Evolutionary conservation across 2,888 invertebrate genomes (phyloP), one percentile per base, ranked within the genome.

Genomic region (Vanessa cardui): DNA sequence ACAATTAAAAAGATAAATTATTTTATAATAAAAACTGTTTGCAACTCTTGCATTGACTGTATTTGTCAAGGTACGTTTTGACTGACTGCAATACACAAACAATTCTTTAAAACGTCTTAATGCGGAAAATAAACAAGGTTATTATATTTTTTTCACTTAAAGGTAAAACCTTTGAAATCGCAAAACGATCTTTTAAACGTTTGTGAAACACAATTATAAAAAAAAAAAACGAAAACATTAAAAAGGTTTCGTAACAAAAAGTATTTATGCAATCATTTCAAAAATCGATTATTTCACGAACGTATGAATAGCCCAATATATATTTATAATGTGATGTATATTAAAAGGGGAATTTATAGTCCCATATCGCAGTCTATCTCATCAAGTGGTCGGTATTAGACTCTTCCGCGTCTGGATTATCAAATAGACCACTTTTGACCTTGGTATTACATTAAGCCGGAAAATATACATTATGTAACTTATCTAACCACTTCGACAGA

Each of bases 331-430:
- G 52, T 59, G 62, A 64, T 47, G 71, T 47, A 64, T 61, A 58
- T 69, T 71, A 66, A 61, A 18, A 54, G 31, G 49, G 64, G 69
- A 68, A 68, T 71, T 68, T 67, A 69, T 59, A 60, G 60, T 64
- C 45, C 58, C 58, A 62, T 71, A 65, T 64, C 64, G 54, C 68
- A 64, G 59, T 64, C 71, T 64, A 71, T 67, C 62, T 73, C 70
- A 73, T 69, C 71, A 68, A 73, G 71, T 73, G 73, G 72, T 59
- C 47, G 68, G 64, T 73, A 73, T 72, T 73, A 72, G 66, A 62
- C 59, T 72, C 71, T 72, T 73, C 73, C 73, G 73, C 68, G 68
- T 66, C 60, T 50, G 56, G 66, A 62, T 69, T 72, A 68, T 68
- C 59, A 60, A 46, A 62, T 66, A 69, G 46, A 66, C 65, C 59